A percentile compares a stretch with the other conserved stretches of the same genome.
Evolutionary conservation across 2,888 invertebrate genomes (phyloP).

Genomic region (Harmothoe impar): DNA sequence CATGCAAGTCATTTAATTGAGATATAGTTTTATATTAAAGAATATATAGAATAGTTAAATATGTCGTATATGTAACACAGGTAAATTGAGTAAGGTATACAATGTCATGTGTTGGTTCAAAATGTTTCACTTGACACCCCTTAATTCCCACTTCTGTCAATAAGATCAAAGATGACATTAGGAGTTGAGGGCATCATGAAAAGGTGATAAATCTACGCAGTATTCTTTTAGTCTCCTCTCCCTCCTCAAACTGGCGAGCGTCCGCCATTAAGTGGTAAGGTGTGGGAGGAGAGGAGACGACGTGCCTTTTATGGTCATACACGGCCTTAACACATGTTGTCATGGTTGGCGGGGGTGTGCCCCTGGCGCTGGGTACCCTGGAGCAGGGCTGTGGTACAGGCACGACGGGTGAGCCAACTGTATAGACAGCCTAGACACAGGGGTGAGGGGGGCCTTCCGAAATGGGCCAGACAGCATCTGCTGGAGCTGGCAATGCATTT

Average conservation of each 20-base stretch:
- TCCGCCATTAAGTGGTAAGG: constrained; percentile 12
- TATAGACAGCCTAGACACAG: neutral
- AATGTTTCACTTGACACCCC: too few species aligned
- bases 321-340: neutral
- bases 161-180: too few species aligned
- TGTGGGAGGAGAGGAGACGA: constrained; percentile 13
- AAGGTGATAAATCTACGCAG: constrained; percentile 20
- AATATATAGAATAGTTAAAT: too few species aligned
- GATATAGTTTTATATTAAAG: too few species aligned
- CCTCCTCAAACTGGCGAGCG: neutral
- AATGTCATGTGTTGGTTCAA: too few species aligned
- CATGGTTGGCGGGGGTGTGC: neutral
- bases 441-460: neutral
- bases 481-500: neutral
- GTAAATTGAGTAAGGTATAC: too few species aligned
- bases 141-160: too few species aligned
- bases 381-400: neutral
- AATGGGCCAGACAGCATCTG: neutral
- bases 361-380: neutral
- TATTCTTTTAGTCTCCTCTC: neutral
- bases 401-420: neutral
- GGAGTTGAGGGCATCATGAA: neutral
- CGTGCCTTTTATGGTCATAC: constrained; percentile 45
- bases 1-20: too few species aligned
- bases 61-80: too few species aligned